phyloP scores from a whole-genome alignment of 2,113 vertebrate species.

The Centropus unirufus region DNA sequence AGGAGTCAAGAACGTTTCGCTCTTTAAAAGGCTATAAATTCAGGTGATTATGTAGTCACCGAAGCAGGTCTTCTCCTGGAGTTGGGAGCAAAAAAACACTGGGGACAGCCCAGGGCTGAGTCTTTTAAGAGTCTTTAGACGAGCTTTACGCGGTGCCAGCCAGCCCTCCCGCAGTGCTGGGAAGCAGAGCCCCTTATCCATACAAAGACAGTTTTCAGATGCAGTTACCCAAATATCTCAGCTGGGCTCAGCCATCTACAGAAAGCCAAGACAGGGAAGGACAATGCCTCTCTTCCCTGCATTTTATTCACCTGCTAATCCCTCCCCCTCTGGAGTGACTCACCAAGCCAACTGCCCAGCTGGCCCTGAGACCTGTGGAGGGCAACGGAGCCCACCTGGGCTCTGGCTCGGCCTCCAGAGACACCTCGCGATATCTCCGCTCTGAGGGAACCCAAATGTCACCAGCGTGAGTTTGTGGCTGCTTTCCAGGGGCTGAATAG shows the following conservation, averaged over 20 bases:
- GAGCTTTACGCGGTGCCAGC: background rate
- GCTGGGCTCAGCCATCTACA: background rate
- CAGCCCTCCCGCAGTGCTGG: rapidly evolving
- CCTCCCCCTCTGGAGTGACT: no score
- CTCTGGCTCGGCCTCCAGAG: rapidly evolving
- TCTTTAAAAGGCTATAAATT: background rate
- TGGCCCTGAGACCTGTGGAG: rapidly evolving
- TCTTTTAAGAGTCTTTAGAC: background rate
- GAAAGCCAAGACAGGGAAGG: rapidly evolving
- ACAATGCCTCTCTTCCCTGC: rapidly evolving
- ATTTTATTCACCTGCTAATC: background rate
- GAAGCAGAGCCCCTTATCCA: rapidly evolving
- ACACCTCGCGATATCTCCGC: rapidly evolving
- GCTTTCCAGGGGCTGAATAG: background rate
- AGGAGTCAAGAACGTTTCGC: background rate
- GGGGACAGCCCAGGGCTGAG: background rate
- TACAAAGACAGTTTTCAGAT: no score
- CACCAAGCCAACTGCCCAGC: rapidly evolving
- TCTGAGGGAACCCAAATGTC: background rate
- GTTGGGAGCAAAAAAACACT: background rate
- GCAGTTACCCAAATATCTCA: background rate
- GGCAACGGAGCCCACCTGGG: background rate
- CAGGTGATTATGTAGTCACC: background rate
- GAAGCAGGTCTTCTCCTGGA: background rate
- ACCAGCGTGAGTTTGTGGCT: rapidly evolving